phyloP scores from a whole-genome alignment of 2,797 vertebrate genomes.

The Manis javanica region DNA sequence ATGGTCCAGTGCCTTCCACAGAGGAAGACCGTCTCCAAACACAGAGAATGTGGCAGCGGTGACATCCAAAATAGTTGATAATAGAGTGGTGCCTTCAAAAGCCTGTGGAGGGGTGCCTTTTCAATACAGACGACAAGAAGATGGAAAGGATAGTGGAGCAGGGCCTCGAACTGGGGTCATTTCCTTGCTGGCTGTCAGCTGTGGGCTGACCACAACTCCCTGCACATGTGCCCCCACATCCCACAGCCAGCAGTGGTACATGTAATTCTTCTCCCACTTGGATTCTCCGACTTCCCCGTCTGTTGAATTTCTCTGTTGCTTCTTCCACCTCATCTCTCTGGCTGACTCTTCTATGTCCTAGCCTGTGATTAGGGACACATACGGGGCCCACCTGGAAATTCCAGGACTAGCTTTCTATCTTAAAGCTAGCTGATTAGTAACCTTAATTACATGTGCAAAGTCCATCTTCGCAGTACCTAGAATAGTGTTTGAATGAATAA shows the following conservation, averaged over 20 bases:
- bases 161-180: neutral
- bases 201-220: neutral
- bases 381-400: neutral
- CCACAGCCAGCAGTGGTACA: neutral
- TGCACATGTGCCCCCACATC: no score
- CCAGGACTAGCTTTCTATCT: neutral
- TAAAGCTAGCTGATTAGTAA: neutral
- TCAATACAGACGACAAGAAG: neutral
- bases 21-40: rapidly evolving
- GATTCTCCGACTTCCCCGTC: neutral
- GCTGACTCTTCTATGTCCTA: neutral
- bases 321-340: neutral
- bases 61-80: neutral
- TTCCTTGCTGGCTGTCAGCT: neutral
- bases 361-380: neutral
- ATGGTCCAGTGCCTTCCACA: neutral
- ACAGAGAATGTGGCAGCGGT: neutral
- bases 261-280: neutral
- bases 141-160: neutral
- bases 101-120: no score
- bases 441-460: neutral
- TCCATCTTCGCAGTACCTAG: no score
- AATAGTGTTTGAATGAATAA: neutral
- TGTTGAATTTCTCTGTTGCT: neutral
- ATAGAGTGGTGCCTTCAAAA: neutral